Base-by-base conservation (phyloP, 2,888 invertebrate species). In the Cyclophora punctaria region DNA sequence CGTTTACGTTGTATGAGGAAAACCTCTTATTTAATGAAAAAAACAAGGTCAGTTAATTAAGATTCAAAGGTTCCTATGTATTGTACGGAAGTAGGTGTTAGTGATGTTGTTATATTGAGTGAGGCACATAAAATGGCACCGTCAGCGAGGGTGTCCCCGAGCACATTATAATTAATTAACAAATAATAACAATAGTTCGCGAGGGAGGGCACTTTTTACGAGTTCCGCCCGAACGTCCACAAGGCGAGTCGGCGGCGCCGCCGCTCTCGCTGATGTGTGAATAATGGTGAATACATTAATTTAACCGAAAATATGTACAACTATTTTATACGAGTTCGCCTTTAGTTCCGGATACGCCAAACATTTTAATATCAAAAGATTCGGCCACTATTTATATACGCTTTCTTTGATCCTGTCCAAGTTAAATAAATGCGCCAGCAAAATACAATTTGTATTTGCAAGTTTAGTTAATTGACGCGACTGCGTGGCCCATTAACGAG, bases 121-220 rank as follows among this genome's bases (percentile, higher is more conserved):
- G 37, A 5, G 37, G 37, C 5, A 37, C 4, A 5, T 37, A 37
- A 37, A 37, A 5, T 5, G 37, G 56, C 62, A 44, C 7, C 57
- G 56, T 59, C 58, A 46, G 34, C 46, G 35, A 50, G 53, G 48
- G 52, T 47, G 40, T 42, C 40, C 48, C 51, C 52, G 35, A 49
- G 59, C 57, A 58, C 58, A 60, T 56, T 48, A 56, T 66, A 60
- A 69, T 71, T 70, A 70, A 70, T 70, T 65, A 66, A 63, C 62
- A 62, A 66, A 63, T 64, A 59, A 53, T 59, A 64, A 67, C 66
- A 67, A 68, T 68, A 66, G 67, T 62, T 50, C 41, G 53, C 44
- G 53, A 45, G 56, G 35, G 41, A 57, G 56, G 59, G 56, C 49
- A 7, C 48, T 54, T 51, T 51, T 51, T 49, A 50, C 34, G 53